Conservation (phyloP, 2,888 invertebrate species). For the Hybos culiciformis region DNA sequence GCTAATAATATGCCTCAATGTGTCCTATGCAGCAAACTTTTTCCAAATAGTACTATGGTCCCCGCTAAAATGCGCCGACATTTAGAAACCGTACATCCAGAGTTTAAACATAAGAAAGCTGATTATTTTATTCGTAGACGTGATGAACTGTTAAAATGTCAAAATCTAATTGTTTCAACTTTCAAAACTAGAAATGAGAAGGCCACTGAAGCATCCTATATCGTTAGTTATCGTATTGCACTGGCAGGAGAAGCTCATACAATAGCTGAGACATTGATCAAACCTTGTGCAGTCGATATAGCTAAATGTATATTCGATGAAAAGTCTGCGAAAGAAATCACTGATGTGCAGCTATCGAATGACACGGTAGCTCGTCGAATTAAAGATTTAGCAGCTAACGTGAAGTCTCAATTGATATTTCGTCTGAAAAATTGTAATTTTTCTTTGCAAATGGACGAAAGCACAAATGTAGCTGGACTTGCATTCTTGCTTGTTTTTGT, state of each 20-base stretch:
- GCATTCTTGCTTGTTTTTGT: not conserved
- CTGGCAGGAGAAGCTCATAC: slow-evolving; percentile 9
- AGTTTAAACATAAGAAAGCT: no score
- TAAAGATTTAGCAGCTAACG: slow-evolving; percentile 6
- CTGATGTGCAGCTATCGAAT: not conserved
- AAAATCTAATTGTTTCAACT: no score
- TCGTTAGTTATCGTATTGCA: slow-evolving; percentile 8
- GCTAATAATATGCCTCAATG: no score
- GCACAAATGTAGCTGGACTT: slow-evolving; percentile 8
- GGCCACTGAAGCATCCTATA: slow-evolving; percentile 11
- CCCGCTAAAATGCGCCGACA: no score
- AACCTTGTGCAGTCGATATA: not conserved
- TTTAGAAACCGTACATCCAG: no score
- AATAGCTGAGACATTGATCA: slow-evolving; percentile 10
- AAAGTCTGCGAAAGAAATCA: no score
- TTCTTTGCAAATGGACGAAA: slow-evolving; percentile 7
- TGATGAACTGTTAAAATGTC: no score
- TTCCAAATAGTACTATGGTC: no score
- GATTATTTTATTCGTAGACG: no score
- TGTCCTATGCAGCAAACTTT: no score
- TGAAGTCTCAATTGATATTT: slow-evolving; percentile 7
- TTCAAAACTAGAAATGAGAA: slow-evolving; percentile 9
- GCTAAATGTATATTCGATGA: no score
- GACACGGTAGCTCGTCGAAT: slow-evolving; percentile 1
- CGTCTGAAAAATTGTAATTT: slow-evolving; percentile 6